Base-by-base conservation (phyloP, 2,113 vertebrate species). In the Cisticola juncidis region DNA sequence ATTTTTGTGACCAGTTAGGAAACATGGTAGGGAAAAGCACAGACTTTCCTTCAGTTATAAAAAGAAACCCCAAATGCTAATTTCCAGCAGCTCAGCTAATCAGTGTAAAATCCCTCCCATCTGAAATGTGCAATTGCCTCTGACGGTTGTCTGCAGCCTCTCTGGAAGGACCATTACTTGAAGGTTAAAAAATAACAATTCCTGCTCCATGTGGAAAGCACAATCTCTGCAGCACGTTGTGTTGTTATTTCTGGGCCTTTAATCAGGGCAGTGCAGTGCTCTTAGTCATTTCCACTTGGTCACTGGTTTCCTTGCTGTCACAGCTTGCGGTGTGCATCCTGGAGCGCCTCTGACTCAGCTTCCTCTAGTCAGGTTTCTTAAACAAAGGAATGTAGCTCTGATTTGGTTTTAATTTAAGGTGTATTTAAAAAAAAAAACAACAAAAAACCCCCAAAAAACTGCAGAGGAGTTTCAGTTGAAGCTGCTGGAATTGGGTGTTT, bases 231-330 rank as follows among this genome's bases (percentile, higher is more conserved):
- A 81, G 74, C 74, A 91, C 0, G 7, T 66, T 57, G 60, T 65
- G 56, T 44, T 83, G 40, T 93, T 94, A 84, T 92, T 95, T 81
- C 88, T 90, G 93, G 80, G 80, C 51, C 53, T 94, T 87, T 96
- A 94, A 95, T 97, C 94, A 92, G 92, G 54, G 58, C 68, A 60
- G 80, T n/a, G 69, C 90, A 92, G 81, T 65, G 86, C 78, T 83
- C 35, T 94, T 62, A 92, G 90, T 90, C 68, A 94, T 89, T 96
- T 97, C 96, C 96, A 87, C 64, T 94, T 18, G 65, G 78, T 73
- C 83, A 65, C 71, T 44, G 38, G 66, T 90, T 97, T 92, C 89
- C 91, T 94, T 76, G 87, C 72, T 92, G 89, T 70, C 86, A 69
- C 58, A 51, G 90, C 80, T 38, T 64, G 92, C 87, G 86, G 78